phyloP scores from a whole-genome alignment of 2,888 invertebrate genomes.

The Lycia hirtaria region DNA sequence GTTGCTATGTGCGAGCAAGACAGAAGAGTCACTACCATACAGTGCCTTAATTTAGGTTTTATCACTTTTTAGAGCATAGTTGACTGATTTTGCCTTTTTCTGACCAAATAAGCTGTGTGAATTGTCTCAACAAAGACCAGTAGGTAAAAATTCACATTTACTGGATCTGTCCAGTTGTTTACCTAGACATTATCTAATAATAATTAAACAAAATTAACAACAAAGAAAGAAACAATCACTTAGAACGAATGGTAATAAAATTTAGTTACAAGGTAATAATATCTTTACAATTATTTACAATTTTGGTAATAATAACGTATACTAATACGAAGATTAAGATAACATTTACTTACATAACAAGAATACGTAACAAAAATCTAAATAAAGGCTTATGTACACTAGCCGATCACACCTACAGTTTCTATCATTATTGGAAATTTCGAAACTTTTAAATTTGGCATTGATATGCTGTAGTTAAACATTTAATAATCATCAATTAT shows the following conservation, averaged over 20 bases:
- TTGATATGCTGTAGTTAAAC: conserved; percentile 77
- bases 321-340: conserved; percentile 77
- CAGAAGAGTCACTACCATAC: too few relatives aligned
- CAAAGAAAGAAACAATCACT: conserved; percentile 81
- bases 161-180: conserved; percentile 21
- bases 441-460: conserved; percentile 75
- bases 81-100: too few relatives aligned
- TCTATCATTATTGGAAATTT: conserved; percentile 49
- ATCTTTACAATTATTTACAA: conserved; percentile 85
- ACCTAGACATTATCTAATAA: conserved; percentile 57
- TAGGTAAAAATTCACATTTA: neutral
- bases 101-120: too few relatives aligned
- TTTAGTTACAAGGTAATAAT: conserved; percentile 81
- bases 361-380: conserved; percentile 68
- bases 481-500: conserved; percentile 69
- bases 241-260: conserved; percentile 84
- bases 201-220: conserved; percentile 78
- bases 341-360: conserved; percentile 78
- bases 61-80: too few relatives aligned
- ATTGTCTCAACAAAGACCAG: too few relatives aligned
- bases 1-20: too few relatives aligned
- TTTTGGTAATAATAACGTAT: conserved; percentile 82
- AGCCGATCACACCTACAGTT: conserved; percentile 50
- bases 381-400: conserved; percentile 70
- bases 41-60: too few relatives aligned